Conservation (phyloP, 2,113 vertebrate species). For the Gracilinanus agilis region DNA sequence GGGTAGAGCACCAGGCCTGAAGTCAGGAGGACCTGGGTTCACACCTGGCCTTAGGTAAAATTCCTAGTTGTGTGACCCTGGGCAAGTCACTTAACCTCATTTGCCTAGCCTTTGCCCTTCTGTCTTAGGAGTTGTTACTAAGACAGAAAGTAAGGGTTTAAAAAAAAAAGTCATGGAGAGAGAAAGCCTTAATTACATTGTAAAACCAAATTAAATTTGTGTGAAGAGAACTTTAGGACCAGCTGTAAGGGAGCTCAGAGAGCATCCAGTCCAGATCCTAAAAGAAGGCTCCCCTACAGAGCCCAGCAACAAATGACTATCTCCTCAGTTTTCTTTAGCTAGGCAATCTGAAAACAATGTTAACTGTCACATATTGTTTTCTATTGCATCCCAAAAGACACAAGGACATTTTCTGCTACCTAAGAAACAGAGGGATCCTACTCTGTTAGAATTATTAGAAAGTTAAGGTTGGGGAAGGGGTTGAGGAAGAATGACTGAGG, state of each 20-base stretch:
- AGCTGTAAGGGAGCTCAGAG: not conserved
- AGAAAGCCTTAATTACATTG: not conserved
- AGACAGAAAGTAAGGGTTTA: too few species aligned
- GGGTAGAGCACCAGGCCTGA: too few species aligned
- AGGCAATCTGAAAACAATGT: not conserved
- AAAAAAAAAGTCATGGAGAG: not conserved
- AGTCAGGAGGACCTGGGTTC: too few species aligned
- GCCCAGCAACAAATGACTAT: not conserved
- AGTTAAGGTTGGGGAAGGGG: not conserved
- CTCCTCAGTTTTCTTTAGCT: not conserved
- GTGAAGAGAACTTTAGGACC: not conserved
- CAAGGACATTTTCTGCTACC: not conserved
- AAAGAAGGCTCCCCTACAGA: not conserved
- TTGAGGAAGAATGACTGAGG: too few species aligned
- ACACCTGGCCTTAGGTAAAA: too few species aligned
- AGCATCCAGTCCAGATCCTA: not conserved
- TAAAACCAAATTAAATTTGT: not conserved
- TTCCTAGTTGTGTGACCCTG: too few species aligned
- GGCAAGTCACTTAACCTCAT: too few species aligned
- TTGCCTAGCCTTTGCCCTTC: too few species aligned
- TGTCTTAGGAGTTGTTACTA: too few species aligned
- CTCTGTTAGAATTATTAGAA: not conserved
- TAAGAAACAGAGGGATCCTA: not conserved
- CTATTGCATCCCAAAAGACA: slow-evolving; percentile 29
- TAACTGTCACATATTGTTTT: not conserved